A percentile compares a stretch with the other conserved stretches of the same genome.
These are phyloP conservation scores for Todiramphus saurophagus DNA, from an alignment of 2,113 vertebrate species.

Conservation along the genomic window DNA sequence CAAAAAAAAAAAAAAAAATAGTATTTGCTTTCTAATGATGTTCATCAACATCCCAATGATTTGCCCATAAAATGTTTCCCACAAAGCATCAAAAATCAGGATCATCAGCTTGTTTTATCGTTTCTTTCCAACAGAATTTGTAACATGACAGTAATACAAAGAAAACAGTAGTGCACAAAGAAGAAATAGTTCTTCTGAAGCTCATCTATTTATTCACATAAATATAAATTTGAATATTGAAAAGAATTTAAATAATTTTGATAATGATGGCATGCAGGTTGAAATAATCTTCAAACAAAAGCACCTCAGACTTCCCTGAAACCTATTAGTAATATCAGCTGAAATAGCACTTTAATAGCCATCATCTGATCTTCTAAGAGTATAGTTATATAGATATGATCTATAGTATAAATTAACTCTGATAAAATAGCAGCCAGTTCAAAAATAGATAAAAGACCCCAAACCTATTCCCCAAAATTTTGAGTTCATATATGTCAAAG, in stretches of 20 bases:
- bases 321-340: not conserved
- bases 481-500: not conserved
- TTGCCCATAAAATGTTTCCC: not conserved
- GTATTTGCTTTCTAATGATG: not conserved
- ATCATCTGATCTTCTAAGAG: not conserved
- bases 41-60: not conserved
- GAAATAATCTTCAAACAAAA: not conserved
- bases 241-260: not conserved
- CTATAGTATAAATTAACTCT: not conserved
- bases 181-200: not conserved
- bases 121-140: not conserved
- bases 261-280: not conserved
- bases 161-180: not conserved
- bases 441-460: not conserved
- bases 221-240: not conserved
- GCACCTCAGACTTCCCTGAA: not conserved
- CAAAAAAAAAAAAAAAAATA: not conserved
- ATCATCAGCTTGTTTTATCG: not conserved
- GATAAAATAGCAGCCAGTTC: not conserved
- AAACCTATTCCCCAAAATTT: not conserved
- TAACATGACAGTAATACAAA: not conserved
- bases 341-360: not conserved
- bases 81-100: not conserved
- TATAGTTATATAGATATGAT: not conserved
- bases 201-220: not conserved